Conservation (phyloP, 2,888 invertebrate species). For the Hyppa rectilinea region DNA sequence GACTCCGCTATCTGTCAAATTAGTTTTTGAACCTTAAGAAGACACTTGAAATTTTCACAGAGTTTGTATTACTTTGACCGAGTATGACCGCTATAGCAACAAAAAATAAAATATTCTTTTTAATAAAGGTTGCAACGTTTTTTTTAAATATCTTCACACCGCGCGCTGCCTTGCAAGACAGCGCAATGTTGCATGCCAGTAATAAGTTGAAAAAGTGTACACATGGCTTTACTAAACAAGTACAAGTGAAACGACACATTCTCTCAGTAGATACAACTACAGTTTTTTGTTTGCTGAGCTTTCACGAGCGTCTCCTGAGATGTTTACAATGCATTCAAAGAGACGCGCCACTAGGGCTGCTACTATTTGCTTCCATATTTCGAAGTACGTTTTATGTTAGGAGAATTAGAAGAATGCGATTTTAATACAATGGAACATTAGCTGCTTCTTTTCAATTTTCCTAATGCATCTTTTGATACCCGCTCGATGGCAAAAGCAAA, state of each 20-base stretch:
- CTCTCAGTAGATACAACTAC: constrained; percentile 41
- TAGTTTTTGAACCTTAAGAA: no score
- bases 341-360: constrained; percentile 44
- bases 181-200: not conserved
- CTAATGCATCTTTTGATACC: no score
- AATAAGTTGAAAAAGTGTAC: constrained; percentile 16
- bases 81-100: no score
- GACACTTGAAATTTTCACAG: no score
- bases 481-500: no score
- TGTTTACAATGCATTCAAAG: constrained; percentile 64
- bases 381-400: not conserved
- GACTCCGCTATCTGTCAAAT: no score
- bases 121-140: no score
- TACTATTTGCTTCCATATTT: constrained; percentile 1
- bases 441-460: no score
- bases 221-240: constrained; percentile 46
- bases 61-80: no score
- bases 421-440: no score
- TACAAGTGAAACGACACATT: constrained; percentile 63
- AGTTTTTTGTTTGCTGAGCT: constrained; percentile 63
- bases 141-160: not conserved
- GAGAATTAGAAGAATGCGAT: no score
- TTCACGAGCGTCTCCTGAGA: constrained; percentile 55
- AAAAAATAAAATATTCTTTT: no score
- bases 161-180: not conserved